A percentile compares a stretch with the other conserved stretches of the same genome.
Conservation (phyloP, 2,113 vertebrate genomes). For the Heterocephalus glaber region DNA sequence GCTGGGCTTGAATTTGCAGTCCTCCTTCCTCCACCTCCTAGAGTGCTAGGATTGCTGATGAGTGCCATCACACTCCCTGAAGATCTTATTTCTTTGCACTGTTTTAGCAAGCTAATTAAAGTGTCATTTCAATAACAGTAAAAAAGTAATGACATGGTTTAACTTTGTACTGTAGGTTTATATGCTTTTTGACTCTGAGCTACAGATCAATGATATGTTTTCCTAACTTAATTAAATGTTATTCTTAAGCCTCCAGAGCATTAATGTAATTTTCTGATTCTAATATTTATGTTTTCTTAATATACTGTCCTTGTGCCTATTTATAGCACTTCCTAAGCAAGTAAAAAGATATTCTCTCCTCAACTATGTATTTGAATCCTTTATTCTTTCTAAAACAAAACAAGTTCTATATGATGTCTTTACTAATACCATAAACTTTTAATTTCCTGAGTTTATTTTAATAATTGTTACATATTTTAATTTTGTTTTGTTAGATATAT, state of each 20-base stretch:
- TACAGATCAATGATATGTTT: conserved; percentile 3
- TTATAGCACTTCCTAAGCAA: neutral
- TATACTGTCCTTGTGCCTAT: neutral
- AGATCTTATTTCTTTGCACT: neutral
- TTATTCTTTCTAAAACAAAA: conserved; percentile 11
- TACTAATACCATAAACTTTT: neutral
- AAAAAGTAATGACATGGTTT: neutral
- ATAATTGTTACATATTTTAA: conserved; percentile 31
- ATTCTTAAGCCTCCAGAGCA: neutral
- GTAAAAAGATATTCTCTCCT: neutral
- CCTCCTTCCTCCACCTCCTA: neutral
- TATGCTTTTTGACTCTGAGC: neutral
- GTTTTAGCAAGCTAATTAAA: conserved; percentile 10
- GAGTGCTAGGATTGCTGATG: neutral
- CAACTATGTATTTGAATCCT: neutral
- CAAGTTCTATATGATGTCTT: conserved; percentile 6
- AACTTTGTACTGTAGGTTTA: neutral
- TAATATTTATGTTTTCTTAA: conserved; percentile 16
- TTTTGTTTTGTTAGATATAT: neutral
- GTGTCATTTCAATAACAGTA: neutral
- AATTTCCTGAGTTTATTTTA: conserved; percentile 43
- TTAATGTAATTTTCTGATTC: conserved; percentile 17
- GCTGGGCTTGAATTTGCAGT: neutral
- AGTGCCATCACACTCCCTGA: neutral
- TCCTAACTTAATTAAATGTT: conserved; percentile 12